Evolutionary conservation across 1,140 invertebrate genomes (phyloP).

Genomic region (Thaumatotibia leucotreta): DNA sequence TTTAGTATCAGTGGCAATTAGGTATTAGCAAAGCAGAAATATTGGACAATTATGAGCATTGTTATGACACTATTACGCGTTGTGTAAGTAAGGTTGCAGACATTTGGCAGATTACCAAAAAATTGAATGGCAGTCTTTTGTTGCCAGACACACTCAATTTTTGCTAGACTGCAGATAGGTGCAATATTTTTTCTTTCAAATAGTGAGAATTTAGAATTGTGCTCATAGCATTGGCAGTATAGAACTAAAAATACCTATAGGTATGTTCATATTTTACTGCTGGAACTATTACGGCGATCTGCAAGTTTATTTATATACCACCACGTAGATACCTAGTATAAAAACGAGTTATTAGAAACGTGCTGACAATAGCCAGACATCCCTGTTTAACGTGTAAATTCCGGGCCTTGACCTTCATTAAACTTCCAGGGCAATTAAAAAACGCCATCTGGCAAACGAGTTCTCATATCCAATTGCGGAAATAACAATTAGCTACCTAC

Average conservation of each 20-base stretch:
- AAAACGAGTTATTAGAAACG: neutral
- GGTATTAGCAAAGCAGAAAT: neutral
- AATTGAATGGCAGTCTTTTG: neutral
- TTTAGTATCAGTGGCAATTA: too few relatives aligned
- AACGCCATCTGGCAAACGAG: constrained; percentile 14
- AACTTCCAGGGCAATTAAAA: constrained; percentile 2
- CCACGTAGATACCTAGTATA: neutral
- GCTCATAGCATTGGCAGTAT: too few relatives aligned
- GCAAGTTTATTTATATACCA: too few relatives aligned
- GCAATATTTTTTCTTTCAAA: too few relatives aligned
- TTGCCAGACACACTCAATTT: neutral
- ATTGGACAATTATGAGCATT: neutral
- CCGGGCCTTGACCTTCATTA: neutral
- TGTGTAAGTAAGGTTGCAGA: neutral
- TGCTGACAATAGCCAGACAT: neutral
- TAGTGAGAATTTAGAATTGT: too few relatives aligned
- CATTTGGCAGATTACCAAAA: neutral
- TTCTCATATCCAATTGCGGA: constrained; percentile 28
- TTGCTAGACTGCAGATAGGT: neutral
- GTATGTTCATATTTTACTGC: too few relatives aligned
- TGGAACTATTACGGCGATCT: too few relatives aligned
- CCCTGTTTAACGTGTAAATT: neutral
- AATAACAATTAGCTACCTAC: constrained; percentile 34
- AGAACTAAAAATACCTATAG: too few relatives aligned
- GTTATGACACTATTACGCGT: neutral